Base-by-base conservation (phyloP, 1,140 invertebrate genomes). In the Chymomyza costata region DNA sequence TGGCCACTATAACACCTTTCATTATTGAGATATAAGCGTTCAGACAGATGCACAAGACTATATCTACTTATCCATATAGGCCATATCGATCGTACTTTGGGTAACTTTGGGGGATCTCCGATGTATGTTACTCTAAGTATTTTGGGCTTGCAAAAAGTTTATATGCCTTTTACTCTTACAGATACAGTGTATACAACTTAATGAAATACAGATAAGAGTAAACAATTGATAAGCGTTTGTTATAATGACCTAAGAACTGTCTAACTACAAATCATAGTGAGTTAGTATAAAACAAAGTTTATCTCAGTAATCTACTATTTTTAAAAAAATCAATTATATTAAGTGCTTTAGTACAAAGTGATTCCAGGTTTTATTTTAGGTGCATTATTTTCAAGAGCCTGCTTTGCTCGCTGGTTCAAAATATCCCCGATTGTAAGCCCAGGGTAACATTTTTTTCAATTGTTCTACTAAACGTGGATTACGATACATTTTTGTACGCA, bases 381-480 rank as follows among this genome's bases (percentile, higher is more conserved):
- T n/a, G n/a, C n/a, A n/a, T n/a, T n/a, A n/a, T n/a, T n/a, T n/a
- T n/a, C n/a, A n/a, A n/a, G n/a, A n/a, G n/a, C n/a, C n/a, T n/a
- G n/a, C 28, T n/a, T 48, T 54, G 13, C 11, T n/a, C 0, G 38
- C 15, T 51, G n/a, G n/a, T n/a, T 74, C 73, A 38, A 83, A 83
- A 0, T 65, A 40, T 3, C 80, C 80, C 0, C 73, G 62, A 48
- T 51, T 54, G 34, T 62, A n/a, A 0, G 68, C 60, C 82, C 82
- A 83, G n/a, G 81, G 81, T 1, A 81, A 34, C 30, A 83, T 13
- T 10, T 40, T 38, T 30, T 65, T 60, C 2, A 63, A 57, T 11
- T 67, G 44, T 5, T 34, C 39, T 0, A 69, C 52, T n/a, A 65
- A 39, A 3, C 53, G 55, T 0, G 45, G 30, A 16, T 68, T 70